Percentiles rank a stretch among this genome's conserved stretches.
Evolutionary conservation across 2,113 vertebrate species (phyloP).

Genomic region (Nesogale talazaci): DNA sequence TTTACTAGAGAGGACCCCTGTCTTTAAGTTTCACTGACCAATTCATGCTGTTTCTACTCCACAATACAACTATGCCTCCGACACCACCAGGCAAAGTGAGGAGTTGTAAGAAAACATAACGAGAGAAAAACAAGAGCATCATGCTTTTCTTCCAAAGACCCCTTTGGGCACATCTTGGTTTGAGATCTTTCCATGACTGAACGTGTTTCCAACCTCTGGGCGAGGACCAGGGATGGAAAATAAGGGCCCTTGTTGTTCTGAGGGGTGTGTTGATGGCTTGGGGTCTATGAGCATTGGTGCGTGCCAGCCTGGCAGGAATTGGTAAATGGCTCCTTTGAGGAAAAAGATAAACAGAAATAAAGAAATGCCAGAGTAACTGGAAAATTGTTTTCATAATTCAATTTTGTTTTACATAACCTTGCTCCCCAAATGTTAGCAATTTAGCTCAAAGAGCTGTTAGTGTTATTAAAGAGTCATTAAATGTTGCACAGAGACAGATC

Average conservation of each 20-base stretch:
- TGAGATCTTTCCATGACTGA: slow-evolving; percentile 45
- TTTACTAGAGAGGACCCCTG: slow-evolving; percentile 48
- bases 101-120: slow-evolving; percentile 36
- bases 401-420: slow-evolving; percentile 76
- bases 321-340: slow-evolving; percentile 76
- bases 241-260: slow-evolving; percentile 43
- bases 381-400: slow-evolving; percentile 76
- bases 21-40: slow-evolving; percentile 31
- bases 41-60: not conserved
- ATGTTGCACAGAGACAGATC: slow-evolving; percentile 62
- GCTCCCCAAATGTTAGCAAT: slow-evolving; percentile 75
- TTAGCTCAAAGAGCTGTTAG: slow-evolving; percentile 64
- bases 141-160: slow-evolving; percentile 64
- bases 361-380: slow-evolving; percentile 69
- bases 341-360: slow-evolving; percentile 79
- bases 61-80: slow-evolving; percentile 27
- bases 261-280: slow-evolving; percentile 52
- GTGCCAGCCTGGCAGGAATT: not conserved
- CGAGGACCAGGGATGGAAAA: slow-evolving; percentile 34
- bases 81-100: not conserved
- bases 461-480: slow-evolving; percentile 71
- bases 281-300: slow-evolving; percentile 45
- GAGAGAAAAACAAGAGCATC: slow-evolving; percentile 15
- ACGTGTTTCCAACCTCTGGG: slow-evolving; percentile 50
- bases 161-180: not conserved